Evolutionary conservation across 2,797 vertebrate genomes (phyloP).

Genomic region (Karalla daura): DNA sequence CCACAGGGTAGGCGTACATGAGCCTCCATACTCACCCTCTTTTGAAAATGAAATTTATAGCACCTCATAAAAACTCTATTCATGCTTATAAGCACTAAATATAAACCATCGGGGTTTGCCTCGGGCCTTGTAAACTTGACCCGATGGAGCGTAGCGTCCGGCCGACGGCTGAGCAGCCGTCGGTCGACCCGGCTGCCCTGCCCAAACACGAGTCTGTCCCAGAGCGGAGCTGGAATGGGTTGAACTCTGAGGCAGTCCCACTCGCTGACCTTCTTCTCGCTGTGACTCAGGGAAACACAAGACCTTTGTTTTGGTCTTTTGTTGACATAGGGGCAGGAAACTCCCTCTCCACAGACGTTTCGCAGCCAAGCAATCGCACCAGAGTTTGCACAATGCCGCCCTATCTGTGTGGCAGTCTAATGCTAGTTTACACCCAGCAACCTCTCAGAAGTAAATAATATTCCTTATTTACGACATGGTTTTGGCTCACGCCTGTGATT

Average conservation of each 20-base stretch:
- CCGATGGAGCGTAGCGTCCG: conserved; percentile 46
- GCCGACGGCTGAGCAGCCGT: conserved; percentile 29
- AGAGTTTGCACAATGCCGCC: conserved; percentile 30
- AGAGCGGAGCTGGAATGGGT: conserved; percentile 24
- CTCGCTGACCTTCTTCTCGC: conserved; percentile 52
- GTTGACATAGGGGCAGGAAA: conserved; percentile 70
- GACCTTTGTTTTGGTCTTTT: conserved; percentile 72
- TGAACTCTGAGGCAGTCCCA: conserved; percentile 41
- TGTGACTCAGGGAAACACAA: conserved; percentile 64
- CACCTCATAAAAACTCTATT: conserved; percentile 82
- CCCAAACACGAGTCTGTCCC: conserved; percentile 11
- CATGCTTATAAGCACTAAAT: conserved; percentile 78
- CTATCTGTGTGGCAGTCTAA: conserved; percentile 48
- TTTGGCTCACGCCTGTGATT: conserved; percentile 61
- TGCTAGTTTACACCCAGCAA: conserved; percentile 54
- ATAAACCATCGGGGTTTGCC: conserved; percentile 67
- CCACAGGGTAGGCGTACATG: conserved; percentile 80
- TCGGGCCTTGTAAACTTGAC: conserved; percentile 63
- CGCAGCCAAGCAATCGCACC: conserved; percentile 47
- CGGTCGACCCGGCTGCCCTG: conserved; percentile 31
- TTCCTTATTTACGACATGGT: conserved; percentile 58
- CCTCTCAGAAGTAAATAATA: conserved; percentile 56
- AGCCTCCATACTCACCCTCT: conserved; percentile 70
- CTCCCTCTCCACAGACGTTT: conserved; percentile 60
- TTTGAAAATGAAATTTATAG: conserved; percentile 84